Evolutionary conservation across 2,797 vertebrate genomes (phyloP), one percentile per base, ranked within the genome.

Genomic region (Liasis olivaceus): DNA sequence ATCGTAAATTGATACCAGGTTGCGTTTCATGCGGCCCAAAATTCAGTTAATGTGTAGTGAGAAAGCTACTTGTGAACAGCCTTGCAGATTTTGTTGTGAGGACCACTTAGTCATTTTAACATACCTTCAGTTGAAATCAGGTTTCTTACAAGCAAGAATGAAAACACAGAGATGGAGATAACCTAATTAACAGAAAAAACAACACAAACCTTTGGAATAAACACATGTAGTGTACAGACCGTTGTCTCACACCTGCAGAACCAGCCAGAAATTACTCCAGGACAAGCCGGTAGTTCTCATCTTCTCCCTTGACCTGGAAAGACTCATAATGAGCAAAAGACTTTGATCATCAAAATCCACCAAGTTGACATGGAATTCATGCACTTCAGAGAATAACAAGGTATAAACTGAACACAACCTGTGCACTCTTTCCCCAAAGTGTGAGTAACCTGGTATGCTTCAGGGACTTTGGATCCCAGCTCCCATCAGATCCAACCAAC

Each of bases 311-410:
- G 11, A 96, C 56, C n/a, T 17, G n/a, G 95, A 95, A 96, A 28
- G 88, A 15, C 14, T 7, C 62, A 1, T 84, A 95, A 20, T 13
- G 42, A 88, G 93, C 94, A 56, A 93, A 96, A 28, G 90, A 92
- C 1, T 0, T 56, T 51, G 92, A n/a, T 94, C 94, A 2, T 81
- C 60, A 36, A 96, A 96, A 87, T 95, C 95, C 42, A 95, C 92
- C 54, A 96, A 85, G 87, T 96, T 94, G 20, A 94, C 85, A 2
- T 31, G 66, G 5, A 95, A 93, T 84, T 96, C 66, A 81, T 91
- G 89, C 51, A 63, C 85, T 4, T 93, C 95, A 96, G 81, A 58
- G 22, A 54, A 59, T 5, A 56, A 60, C 8, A 22, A n/a, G n/a
- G 26, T 47, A 60, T 7, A 47, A 47, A n/a, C 20, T 87, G n/a